Conservation (phyloP, 2,113 vertebrate genomes). For the Alethe diademata region DNA sequence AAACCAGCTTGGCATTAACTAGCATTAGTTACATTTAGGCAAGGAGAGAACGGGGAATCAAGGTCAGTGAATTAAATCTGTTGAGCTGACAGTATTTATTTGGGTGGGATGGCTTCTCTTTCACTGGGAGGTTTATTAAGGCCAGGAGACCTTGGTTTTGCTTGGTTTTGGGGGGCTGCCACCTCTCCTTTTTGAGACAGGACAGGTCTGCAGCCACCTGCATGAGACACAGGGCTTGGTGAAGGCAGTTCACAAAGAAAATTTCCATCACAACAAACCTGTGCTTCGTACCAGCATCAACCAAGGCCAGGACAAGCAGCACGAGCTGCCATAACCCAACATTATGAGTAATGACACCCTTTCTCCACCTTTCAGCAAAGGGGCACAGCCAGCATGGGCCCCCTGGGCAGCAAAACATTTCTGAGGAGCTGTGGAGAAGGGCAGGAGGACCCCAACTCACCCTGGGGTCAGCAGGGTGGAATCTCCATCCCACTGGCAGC, state of each 20-base stretch:
- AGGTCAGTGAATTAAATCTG: not conserved
- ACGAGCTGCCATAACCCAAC: rapidly evolving
- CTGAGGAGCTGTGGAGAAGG: not conserved
- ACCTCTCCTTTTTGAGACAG: not conserved
- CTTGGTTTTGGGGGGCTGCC: not conserved
- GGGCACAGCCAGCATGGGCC: not conserved
- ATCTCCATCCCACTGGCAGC: not conserved
- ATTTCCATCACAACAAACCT: not conserved
- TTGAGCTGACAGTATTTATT: not conserved
- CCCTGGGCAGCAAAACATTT: not conserved
- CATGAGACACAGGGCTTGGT: rapidly evolving
- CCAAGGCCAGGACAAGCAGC: not conserved
- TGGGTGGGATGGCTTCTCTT: not conserved
- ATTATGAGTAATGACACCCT: rapidly evolving
- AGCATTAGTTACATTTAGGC: not conserved
- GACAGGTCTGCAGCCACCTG: not conserved
- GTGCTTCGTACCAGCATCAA: rapidly evolving
- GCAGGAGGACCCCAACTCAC: rapidly evolving
- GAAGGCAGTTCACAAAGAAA: not conserved
- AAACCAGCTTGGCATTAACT: not conserved
- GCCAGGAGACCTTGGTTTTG: not conserved
- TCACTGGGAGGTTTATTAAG: not conserved
- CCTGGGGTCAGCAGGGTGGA: not conserved
- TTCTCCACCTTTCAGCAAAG: not conserved
- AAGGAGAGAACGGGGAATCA: not conserved